Evolutionary conservation across 2,113 vertebrate species (phyloP).

Genomic region (Corvus hawaiiensis): DNA sequence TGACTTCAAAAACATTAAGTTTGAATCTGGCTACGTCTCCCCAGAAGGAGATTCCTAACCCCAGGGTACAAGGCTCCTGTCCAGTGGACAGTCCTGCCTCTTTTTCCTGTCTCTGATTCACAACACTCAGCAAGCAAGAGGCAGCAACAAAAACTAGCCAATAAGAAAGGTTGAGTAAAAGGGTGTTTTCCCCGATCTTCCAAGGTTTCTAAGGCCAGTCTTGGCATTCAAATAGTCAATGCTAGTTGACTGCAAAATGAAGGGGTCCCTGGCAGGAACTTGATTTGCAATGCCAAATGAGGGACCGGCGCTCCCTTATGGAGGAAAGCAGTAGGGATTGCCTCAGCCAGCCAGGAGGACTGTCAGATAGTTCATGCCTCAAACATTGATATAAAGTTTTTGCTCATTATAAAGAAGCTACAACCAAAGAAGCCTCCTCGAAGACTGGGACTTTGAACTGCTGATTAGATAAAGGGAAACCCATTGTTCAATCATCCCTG

Average conservation of each 20-base stretch:
- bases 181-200: neutral
- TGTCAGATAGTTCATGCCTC: too few relatives aligned
- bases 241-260: neutral
- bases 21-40: neutral
- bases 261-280: neutral
- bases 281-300: neutral
- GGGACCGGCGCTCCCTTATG: fast-evolving
- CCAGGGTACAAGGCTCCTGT: neutral
- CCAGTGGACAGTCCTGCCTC: neutral
- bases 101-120: neutral
- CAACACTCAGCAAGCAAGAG: neutral
- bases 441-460: too few relatives aligned
- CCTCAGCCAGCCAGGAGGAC: neutral
- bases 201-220: neutral
- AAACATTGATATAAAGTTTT: too few relatives aligned
- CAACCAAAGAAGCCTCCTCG: too few relatives aligned
- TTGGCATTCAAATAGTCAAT: neutral
- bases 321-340: neutral
- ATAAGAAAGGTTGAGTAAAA: neutral
- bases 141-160: neutral
- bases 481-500: too few relatives aligned
- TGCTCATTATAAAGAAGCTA: too few relatives aligned
- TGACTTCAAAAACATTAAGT: neutral
- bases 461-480: too few relatives aligned
- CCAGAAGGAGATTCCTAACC: neutral